Evolutionary conservation across 2,888 invertebrate genomes (phyloP), one percentile per base, ranked within the genome.

Genomic region (Seira sanloemensis): DNA sequence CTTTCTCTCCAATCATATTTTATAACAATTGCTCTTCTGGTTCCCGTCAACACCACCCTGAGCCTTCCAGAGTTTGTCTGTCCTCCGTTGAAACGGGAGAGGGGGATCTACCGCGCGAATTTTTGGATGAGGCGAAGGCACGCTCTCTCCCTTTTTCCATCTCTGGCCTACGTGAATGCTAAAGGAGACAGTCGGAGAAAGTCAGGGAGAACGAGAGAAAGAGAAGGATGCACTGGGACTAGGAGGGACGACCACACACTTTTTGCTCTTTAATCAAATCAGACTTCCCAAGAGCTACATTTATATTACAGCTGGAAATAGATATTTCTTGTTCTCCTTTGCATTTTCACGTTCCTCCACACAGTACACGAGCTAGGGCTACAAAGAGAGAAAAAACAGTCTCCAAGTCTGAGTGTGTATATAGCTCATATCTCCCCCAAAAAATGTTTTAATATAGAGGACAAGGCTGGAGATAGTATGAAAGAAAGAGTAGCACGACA

Each of bases 241-340:
- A 50, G 50, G 16, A 50, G 50, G n/a, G 50, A 50, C 50, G n/a
- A 50, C 50, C 50, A 18, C 50, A 50, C 50, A 18, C 50, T 50
- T 50, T n/a, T 50, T 50, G 2, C 50, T 37, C 37, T 50, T 16
- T 50, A 50, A 50, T 50, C 50, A 75, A 80, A 80, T 75, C 75
- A 69, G 37, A 54, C 75, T 74, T 78, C 75, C 74, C 27, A 7
- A 74, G 80, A 80, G 80, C 46, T 80, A 62, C 80, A 80, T 80
- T 74, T 54, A 73, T 50, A 50, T 50, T 18, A 50, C n/a, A 50
- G 50, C 2, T 12, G 12, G 50, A 50, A 50, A 50, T 50, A n/a
- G 16, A 12, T 50, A 50, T 50, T 50, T 50, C 50, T 50, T 18
- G 16, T 50, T 50, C 16, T 50, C 12, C 50, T 50, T 12, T 37